Conservation (phyloP, 2,888 invertebrate genomes). For the Linnaemya tessellans region DNA sequence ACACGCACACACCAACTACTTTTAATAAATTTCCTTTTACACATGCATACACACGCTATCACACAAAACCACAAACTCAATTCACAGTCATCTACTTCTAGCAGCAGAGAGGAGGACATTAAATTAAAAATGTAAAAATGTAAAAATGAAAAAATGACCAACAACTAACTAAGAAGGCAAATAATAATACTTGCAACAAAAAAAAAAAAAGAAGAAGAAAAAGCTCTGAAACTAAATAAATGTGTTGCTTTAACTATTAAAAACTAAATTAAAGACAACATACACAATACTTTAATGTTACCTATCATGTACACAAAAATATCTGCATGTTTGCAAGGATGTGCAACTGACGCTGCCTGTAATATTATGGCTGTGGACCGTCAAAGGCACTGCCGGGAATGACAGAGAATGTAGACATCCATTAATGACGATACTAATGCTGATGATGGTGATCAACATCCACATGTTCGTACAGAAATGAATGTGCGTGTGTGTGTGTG, state of each 20-base stretch:
- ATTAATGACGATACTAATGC: conserved; percentile 60
- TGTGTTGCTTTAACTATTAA: conserved; percentile 71
- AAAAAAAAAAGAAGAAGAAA: not conserved
- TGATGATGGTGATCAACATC: conserved; percentile 54
- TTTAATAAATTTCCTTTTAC: conserved; percentile 32
- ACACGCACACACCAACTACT: not conserved
- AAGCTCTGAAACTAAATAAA: conserved; percentile 57
- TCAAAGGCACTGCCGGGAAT: conserved; percentile 26
- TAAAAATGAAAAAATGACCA: conserved; percentile 34
- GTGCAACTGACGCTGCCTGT: conserved; percentile 1
- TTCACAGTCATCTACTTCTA: conserved; percentile 34
- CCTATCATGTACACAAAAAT: conserved; percentile 61
- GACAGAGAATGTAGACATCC: conserved; percentile 52
- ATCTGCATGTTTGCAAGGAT: conserved; percentile 27
- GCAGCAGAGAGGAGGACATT: conserved; percentile 23
- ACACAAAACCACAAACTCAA: conserved; percentile 52
- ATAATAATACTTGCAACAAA: not conserved
- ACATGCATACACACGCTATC: conserved; percentile 3
- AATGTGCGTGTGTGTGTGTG: no score
- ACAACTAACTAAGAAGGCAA: conserved; percentile 7
- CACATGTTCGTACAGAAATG: conserved; percentile 5
- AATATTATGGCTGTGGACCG: conserved; percentile 24
- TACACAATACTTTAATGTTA: conserved; percentile 65
- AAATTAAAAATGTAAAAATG: conserved; percentile 40
- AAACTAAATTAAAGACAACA: conserved; percentile 70